phyloP scores from a whole-genome alignment of 1,140 invertebrate genomes.

The Hirudo medicinalis region DNA sequence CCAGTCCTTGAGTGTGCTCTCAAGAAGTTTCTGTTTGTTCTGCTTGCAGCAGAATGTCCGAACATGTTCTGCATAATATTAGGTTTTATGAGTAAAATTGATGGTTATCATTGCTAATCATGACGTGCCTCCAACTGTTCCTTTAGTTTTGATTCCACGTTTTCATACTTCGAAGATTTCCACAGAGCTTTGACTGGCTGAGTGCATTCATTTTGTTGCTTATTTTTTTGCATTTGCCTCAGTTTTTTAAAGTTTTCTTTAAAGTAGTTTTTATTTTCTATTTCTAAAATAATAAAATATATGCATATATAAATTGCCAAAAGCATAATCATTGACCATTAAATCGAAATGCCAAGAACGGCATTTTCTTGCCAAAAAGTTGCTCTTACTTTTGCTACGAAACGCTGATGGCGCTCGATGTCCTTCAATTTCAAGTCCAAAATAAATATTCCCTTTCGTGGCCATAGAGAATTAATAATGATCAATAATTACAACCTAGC shows the following conservation, averaged over 20 bases:
- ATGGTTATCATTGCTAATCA: background rate
- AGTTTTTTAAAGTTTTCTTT: slow-evolving; percentile 38
- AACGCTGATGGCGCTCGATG: no score
- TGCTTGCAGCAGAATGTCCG: background rate
- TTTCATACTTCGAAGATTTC: slow-evolving; percentile 39
- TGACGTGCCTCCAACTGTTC: slow-evolving; percentile 26
- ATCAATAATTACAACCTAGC: no score
- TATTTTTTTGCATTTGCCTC: slow-evolving; percentile 35
- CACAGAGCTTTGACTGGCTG: slow-evolving; percentile 39
- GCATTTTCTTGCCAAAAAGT: background rate
- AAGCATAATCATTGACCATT: no score
- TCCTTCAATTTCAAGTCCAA: no score
- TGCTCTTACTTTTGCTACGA: background rate
- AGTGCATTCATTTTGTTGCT: slow-evolving; percentile 23
- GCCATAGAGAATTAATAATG: no score
- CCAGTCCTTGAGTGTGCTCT: slow-evolving; percentile 39
- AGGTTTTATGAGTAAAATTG: background rate
- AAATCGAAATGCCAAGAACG: no score
- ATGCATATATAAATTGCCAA: no score
- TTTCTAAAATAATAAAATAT: slow-evolving; percentile 25
- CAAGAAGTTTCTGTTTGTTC: slow-evolving; percentile 29
- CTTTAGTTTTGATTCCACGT: slow-evolving; percentile 35
- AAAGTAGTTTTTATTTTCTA: slow-evolving; percentile 34
- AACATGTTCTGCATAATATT: slow-evolving; percentile 8
- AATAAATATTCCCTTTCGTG: no score